These are phyloP conservation scores for Apis cerana DNA, from an alignment of 1,140 invertebrate species.

Conservation along the genomic window DNA sequence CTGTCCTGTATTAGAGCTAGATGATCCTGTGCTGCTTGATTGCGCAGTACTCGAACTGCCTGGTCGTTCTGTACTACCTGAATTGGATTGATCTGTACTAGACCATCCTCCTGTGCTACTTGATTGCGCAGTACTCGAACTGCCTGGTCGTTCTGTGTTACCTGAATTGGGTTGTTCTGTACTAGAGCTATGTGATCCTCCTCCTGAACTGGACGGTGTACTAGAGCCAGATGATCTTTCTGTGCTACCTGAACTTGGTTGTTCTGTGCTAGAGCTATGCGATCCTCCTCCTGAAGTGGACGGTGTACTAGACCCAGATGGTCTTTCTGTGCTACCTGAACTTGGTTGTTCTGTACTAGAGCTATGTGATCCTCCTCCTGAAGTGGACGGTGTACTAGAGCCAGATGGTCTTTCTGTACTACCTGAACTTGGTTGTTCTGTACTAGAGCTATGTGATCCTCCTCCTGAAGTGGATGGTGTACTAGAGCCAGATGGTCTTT, in stretches of 20 bases:
- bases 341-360: accelerated
- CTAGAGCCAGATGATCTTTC: accelerated
- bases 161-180: accelerated
- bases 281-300: no score
- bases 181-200: accelerated
- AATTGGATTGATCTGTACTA: no score
- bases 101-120: accelerated
- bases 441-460: no score
- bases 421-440: no score
- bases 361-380: accelerated
- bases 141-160: accelerated
- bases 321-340: neutral
- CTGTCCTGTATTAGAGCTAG: accelerated
- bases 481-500: no score
- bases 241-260: neutral
- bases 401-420: no score
- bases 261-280: no score
- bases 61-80: no score
- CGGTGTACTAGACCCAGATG: neutral
- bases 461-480: no score
- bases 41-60: neutral
- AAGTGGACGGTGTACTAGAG: no score
- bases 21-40: no score
- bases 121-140: no score
- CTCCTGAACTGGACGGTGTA: neutral